A percentile compares a stretch with the other conserved stretches of the same genome.
Evolutionary conservation across 2,113 vertebrate species (phyloP).

Genomic region (Vulpes vulpes): DNA sequence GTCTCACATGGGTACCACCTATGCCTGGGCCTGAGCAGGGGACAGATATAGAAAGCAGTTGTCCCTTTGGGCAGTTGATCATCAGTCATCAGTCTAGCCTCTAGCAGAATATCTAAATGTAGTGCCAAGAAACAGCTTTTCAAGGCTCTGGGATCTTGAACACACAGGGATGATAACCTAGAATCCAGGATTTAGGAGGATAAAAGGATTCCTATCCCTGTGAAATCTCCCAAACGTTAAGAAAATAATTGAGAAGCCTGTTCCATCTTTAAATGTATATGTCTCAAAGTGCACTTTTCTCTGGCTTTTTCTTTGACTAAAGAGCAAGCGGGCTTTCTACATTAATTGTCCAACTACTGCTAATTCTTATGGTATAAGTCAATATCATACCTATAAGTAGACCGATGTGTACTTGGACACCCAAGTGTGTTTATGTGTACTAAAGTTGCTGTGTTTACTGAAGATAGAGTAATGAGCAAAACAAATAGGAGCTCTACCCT

Average conservation of each 20-base stretch:
- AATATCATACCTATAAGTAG: background rate
- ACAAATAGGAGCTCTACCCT: background rate
- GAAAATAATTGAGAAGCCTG: background rate
- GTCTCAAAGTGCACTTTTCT: background rate
- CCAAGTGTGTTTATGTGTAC: background rate
- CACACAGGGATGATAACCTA: background rate
- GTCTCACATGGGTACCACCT: background rate
- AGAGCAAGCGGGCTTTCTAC: background rate
- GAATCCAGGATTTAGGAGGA: background rate
- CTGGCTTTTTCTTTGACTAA: background rate
- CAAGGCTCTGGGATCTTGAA: background rate
- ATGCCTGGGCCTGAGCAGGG: background rate
- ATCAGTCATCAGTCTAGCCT: background rate
- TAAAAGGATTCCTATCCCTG: background rate
- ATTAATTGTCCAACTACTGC: background rate
- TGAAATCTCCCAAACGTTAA: background rate
- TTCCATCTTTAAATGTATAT: background rate
- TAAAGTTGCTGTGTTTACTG: background rate
- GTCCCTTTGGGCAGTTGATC: background rate
- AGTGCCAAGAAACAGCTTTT: background rate
- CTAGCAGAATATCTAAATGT: constrained; percentile 6
- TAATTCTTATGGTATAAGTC: background rate
- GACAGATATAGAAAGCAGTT: background rate
- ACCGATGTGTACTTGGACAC: background rate
- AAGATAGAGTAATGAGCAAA: background rate